Evolutionary conservation across 1,140 invertebrate species (phyloP), one percentile per base, ranked within the genome.

Genomic region (Zophobas morio): DNA sequence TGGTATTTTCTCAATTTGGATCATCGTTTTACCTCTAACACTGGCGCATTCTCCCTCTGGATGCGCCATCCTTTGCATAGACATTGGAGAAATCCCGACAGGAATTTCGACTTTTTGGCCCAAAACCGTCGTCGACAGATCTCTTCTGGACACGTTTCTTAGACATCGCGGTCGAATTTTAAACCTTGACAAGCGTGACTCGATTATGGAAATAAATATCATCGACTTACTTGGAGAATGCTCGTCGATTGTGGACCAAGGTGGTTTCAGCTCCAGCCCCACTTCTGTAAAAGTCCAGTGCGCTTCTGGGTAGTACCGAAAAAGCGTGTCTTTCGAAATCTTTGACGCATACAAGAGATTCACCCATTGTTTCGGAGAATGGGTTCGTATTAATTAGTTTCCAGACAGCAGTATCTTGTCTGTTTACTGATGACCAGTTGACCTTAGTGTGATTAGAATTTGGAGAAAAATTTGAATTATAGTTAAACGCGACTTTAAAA

Each of bases 11-110:
- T 51, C 20, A 20, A n/a, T 20, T 2, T 6, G 2, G 20, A 5
- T 2, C 2, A 60, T 35, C n/a, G 20, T n/a, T 3, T 78, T 78
- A 95, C 95, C 95, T 92, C 87, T 93, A 0, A 91, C 96, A 85
- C 91, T 96, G 49, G 94, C 96, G 74, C 92, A 88, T 89, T 99
- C 97, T 6, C 97, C 97, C 57, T 96, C 93, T 0, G 93, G 91
- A 88, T 97, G 94, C 0, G 96, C 96, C 95, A 99, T 94, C 82
- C 90, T 91, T 84, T 98, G 97, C 95, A 98, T 96, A 0, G 96
- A 96, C 1, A 96, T 95, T 0, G 97, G 96, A 0, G 97, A 92
- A 70, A 99, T 92, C 1, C 95, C 96, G 36, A 98, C 86, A 0
- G 97, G 97, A 88, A 96, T 92, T 1, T 90, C 87, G 20, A 97